Evolutionary conservation across 2,888 invertebrate genomes (phyloP), one percentile per base, ranked within the genome.

Genomic region (Agrochola circellaris): DNA sequence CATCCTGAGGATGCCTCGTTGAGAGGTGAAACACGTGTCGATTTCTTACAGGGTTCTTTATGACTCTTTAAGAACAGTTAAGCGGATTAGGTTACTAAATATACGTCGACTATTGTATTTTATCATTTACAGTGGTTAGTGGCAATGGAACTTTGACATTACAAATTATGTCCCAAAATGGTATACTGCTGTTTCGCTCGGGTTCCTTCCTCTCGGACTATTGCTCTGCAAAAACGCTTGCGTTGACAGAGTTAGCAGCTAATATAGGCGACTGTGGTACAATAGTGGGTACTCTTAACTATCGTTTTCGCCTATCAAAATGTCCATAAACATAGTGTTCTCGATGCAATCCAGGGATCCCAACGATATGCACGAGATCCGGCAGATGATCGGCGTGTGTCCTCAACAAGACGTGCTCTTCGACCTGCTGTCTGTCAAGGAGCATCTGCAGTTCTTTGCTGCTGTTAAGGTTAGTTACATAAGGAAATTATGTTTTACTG

Each of bases 371-470:
- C 97, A 97, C 84, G 97, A 97, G 92, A 98, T 99, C 72, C 97
- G 98, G 17, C 97, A 98, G 90, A 98, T 98, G 98, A 98, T 98
- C 0, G 99, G 99, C 0, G 98, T 99, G 11, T 99, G 99, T 93
- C 98, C 98, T 0, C 99, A 99, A 92, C 98, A 98, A 89, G 98
- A 99, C 88, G 98, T 98, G 13, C 97, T 99, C 8, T 98, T 98
- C 91, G 98, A 98, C 90, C 95, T 98, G 56, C 96, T 99, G 8
- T 98, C 98, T 0, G 98, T 98, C 0, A 97, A 97, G 72, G 98
- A 99, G 91, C 99, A 99, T 93, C 96, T 99, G 34, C 97, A 97
- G 89, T 98, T 99, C 94, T 99, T 98, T 93, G 98, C 98, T 6
- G 97, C 98, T n/a, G 97, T 99, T 2, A 98, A 98, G 93, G 98